Conservation (phyloP, 2,888 invertebrate genomes). For the Tinea pellionella region DNA sequence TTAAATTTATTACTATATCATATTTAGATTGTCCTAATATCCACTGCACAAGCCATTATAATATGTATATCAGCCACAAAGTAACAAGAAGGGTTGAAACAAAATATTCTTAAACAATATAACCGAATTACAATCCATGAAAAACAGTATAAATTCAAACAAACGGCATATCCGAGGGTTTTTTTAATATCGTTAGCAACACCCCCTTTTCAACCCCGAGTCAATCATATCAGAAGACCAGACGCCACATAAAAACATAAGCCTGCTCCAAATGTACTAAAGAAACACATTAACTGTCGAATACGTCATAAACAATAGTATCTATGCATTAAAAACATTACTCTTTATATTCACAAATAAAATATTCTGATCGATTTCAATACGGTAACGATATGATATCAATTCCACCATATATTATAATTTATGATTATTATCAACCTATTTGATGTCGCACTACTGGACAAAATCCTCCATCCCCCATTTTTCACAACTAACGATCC, state of each 20-base stretch:
- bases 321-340: constrained; percentile 46
- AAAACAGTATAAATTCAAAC: not conserved
- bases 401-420: too few species aligned
- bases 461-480: too few species aligned
- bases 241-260: constrained; percentile 16
- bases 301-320: constrained; percentile 36
- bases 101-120: not conserved
- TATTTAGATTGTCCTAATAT: too few species aligned
- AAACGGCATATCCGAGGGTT: not conserved
- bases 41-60: too few species aligned
- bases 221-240: constrained; percentile 4
- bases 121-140: not conserved
- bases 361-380: not conserved
- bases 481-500: too few species aligned
- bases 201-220: not conserved
- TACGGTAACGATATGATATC: not conserved
- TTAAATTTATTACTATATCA: too few species aligned
- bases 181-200: constrained; percentile 1
- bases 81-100: not conserved
- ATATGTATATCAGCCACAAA: not conserved
- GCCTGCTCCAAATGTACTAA: constrained; percentile 17
- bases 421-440: too few species aligned
- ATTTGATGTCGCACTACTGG: too few species aligned
- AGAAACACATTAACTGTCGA: constrained; percentile 27
- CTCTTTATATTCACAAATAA: constrained; percentile 17